A percentile compares a stretch with the other conserved stretches of the same genome.
Conservation (phyloP, 1,140 invertebrate genomes). For the Potamilus streckersoni region DNA sequence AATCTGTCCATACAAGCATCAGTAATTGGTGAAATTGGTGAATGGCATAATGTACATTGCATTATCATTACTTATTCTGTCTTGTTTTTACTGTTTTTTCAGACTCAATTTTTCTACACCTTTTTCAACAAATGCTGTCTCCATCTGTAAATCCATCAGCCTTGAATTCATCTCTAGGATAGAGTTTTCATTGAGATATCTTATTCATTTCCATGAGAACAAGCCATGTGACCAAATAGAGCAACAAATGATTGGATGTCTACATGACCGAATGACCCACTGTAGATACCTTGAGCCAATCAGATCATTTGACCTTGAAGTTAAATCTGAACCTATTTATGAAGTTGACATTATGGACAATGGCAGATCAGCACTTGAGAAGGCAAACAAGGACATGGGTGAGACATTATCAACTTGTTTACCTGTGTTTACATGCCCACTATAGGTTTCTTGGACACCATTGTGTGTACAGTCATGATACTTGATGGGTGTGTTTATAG, state of each 20-base stretch:
- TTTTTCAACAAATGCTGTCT: conserved; percentile 94
- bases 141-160: conserved; percentile 88
- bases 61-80: too few relatives aligned
- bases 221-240: conserved; percentile 33
- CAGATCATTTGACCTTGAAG: conserved; percentile 77
- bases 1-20: too few relatives aligned
- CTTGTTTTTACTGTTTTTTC: conserved; percentile 50
- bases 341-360: conserved; percentile 83
- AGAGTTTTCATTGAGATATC: conserved; percentile 85
- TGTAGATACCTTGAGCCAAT: conserved; percentile 80
- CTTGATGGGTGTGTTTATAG: too few relatives aligned
- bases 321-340: conserved; percentile 80
- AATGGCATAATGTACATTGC: too few relatives aligned
- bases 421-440: background rate
- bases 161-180: conserved; percentile 80
- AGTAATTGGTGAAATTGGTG: too few relatives aligned
- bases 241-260: conserved; percentile 60
- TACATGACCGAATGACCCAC: conserved; percentile 89
- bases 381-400: conserved; percentile 87
- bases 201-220: conserved; percentile 71
- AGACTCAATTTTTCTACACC: conserved; percentile 94
- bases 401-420: conserved; percentile 29
- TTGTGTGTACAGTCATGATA: too few relatives aligned
- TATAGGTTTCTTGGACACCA: too few relatives aligned
- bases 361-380: conserved; percentile 83